Evolutionary conservation across 2,888 invertebrate species (phyloP), one percentile per base, ranked within the genome.

Genomic region (Sesia apiformis): DNA sequence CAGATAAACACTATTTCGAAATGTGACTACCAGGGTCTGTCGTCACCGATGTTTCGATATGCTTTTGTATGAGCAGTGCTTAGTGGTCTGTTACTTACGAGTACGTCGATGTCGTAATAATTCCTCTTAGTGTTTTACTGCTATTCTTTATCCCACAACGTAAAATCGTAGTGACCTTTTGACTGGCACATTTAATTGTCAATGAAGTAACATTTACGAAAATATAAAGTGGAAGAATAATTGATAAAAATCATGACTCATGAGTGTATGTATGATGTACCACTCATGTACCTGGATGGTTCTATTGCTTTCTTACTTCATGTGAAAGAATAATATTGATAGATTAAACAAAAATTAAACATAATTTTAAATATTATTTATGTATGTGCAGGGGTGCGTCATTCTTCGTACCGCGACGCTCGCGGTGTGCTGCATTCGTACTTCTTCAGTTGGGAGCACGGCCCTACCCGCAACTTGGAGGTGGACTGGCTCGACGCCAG

Each of bases 361-460:
- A 2, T 23, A 23, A 23, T 23, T 23, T 23, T 23, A 23, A 23
- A 23, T 23, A 23, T 49, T 49, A 38, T 49, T 38, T 38, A 38
- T 38, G 38, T 38, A 49, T 49, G 49, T 49, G 23, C 76, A 96
- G 96, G 96, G 69, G 96, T 97, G 42, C 93, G 96, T 61, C 97
- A 97, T 76, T 94, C 96, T 50, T 94, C 94, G 8, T 97, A 96
- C 85, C 93, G 96, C 65, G 97, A 97, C 78, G 96, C 94, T 6
- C 91, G 96, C 56, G 96, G 96, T 51, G 95, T 96, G 39, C 93
- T 94, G 4, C 97, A 97, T 78, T 95, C 96, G 39, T 97, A 97
- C 89, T 97, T 97, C 94, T 97, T 97, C 93, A 96, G 96, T 76
- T 96, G 96, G 96, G 96, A 96, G 67, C 96, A 96, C 76, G 91